Percentiles rank a stretch among this genome's conserved stretches.
phyloP scores from a whole-genome alignment of 2,113 vertebrate species.

The Phainopepla nitens region DNA sequence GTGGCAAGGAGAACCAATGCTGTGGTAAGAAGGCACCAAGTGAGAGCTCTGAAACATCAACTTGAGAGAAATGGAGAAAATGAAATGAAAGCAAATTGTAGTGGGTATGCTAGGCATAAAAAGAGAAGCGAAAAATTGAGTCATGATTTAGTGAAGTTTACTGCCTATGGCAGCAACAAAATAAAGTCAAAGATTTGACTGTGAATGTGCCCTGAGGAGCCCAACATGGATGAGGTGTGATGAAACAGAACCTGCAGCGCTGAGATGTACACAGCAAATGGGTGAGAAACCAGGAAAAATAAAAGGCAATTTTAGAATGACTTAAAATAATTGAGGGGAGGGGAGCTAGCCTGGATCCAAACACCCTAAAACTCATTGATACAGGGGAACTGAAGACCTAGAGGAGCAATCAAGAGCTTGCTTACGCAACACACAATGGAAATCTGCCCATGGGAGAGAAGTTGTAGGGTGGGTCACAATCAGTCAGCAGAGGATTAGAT shows the following conservation, averaged over 20 bases:
- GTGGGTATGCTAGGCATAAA: neutral
- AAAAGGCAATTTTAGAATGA: neutral
- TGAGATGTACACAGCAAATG: neutral
- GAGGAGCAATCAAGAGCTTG: neutral
- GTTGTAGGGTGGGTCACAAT: slow-evolving; percentile 27
- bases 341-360: neutral
- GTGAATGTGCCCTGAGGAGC: neutral
- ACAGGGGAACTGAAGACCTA: neutral
- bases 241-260: neutral
- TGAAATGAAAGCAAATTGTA: neutral
- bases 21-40: neutral
- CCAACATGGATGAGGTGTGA: neutral
- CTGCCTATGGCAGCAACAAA: neutral
- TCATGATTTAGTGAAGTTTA: neutral
- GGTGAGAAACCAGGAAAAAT: neutral
- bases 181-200: neutral
- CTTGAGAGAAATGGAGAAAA: neutral
- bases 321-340: neutral
- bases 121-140: neutral
- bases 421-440: neutral
- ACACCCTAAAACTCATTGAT: neutral
- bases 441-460: neutral
- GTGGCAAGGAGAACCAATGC: neutral
- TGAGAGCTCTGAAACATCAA: neutral
- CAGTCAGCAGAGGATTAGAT: slow-evolving; percentile 55